These are phyloP conservation scores for Motacilla tschutschensis DNA, from an alignment of 2,113 vertebrate species.

Conservation along the genomic window DNA sequence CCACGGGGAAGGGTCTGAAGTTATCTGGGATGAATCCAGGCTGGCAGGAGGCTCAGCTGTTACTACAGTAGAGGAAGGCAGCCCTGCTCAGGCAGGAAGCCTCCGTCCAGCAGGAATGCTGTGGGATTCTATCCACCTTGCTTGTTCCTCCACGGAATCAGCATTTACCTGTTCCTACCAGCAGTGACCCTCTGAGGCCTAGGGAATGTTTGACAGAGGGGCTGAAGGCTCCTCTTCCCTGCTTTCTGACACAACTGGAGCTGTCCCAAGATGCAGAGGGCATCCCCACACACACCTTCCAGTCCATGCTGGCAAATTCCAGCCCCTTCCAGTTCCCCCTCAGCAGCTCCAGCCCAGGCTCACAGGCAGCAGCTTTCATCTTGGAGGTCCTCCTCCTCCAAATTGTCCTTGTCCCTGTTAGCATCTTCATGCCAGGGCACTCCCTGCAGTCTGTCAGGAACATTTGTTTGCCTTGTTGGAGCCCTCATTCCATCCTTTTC, in stretches of 20 bases:
- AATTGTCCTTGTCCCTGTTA: background rate
- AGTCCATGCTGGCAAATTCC: background rate
- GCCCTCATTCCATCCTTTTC: background rate
- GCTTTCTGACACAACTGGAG: background rate
- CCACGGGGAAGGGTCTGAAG: background rate
- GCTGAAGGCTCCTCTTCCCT: background rate
- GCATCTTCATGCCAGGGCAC: background rate
- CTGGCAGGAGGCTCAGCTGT: background rate
- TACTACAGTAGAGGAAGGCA: background rate
- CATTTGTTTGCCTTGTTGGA: background rate
- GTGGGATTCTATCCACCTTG: fast-evolving
- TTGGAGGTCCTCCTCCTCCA: background rate
- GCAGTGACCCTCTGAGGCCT: background rate
- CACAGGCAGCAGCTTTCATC: background rate
- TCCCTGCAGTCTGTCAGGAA: background rate
- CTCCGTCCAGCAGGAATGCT: background rate
- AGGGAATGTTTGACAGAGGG: background rate
- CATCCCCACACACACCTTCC: background rate
- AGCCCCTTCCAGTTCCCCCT: no score
- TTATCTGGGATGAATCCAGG: background rate
- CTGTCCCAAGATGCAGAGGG: background rate
- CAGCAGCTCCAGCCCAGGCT: fast-evolving
- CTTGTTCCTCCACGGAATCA: background rate
- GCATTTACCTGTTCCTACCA: background rate
- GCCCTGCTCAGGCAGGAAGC: background rate